Conservation (phyloP, 2,113 vertebrate species). For the Perccottus glenii region DNA sequence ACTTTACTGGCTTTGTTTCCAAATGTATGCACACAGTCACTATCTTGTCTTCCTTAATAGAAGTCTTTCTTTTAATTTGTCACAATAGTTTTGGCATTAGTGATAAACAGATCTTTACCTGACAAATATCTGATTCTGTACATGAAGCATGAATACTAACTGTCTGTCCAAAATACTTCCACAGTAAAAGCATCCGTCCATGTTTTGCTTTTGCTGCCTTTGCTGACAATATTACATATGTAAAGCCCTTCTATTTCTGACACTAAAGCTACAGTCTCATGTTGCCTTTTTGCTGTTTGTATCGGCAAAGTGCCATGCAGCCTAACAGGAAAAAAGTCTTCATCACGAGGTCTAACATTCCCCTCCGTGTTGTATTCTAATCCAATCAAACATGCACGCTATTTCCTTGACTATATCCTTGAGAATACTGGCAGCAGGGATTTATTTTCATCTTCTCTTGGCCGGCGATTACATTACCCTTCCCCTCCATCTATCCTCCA, state of each 20-base stretch:
- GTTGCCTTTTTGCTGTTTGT: neutral
- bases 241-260: conserved; percentile 1
- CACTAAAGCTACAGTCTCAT: neutral
- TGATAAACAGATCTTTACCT: too few species aligned
- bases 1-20: too few species aligned
- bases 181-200: too few species aligned
- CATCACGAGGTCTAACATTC: conserved; percentile 16
- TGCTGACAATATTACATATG: conserved; percentile 6
- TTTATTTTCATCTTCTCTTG: conserved; percentile 41
- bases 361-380: conserved; percentile 43
- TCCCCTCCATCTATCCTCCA: conserved; percentile 27
- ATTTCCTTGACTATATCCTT: conserved; percentile 40
- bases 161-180: neutral
- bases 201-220: too few species aligned
- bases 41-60: too few species aligned
- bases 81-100: too few species aligned
- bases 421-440: conserved; percentile 27
- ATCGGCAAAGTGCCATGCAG: conserved; percentile 5
- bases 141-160: too few species aligned
- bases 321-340: conserved; percentile 14
- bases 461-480: conserved; percentile 40
- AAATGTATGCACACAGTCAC: too few species aligned
- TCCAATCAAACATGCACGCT: conserved; percentile 40
- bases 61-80: too few species aligned
- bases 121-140: too few species aligned